Base-by-base conservation (phyloP, 2,888 invertebrate species). In the Oasisia sp. region DNA sequence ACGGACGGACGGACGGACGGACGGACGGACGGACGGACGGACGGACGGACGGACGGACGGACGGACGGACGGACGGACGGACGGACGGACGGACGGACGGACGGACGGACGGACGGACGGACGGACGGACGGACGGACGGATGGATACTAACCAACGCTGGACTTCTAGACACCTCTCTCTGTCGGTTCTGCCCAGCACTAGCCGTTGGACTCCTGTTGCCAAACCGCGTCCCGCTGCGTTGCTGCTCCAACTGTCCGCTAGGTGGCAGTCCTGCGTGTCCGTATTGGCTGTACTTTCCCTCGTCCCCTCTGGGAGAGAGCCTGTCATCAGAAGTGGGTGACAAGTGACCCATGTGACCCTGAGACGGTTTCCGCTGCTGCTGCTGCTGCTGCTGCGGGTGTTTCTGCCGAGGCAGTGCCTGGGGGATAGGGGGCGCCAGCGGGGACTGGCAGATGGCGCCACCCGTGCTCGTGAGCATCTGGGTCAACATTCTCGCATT, bases 391-490 rank as follows among this genome's bases (percentile, higher is more conserved):
- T 50, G 50, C 74, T 74, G 74, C 74, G 38, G 38, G 38, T 74
- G 74, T 74, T 74, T 74, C 27, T 74, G 74, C 74, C 74, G 74
- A 19, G 74, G 74, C 74, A 27, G 27, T 74, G 74, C 74, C 74
- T 74, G 74, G 74, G 74, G 74, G 74, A 74, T 74, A 74, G 74
- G 74, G 19, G 74, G 74, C 74, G 74, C 74, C n/a, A 74, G 74
- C 27, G 74, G 74, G 74, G 74, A 74, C 74, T 74, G 74, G 74
- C 19, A 74, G 74, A 74, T 74, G 74, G 74, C 27, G 27, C 74
- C 74, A 74, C 74, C 74, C 1, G 74, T 74, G 74, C 74, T 74
- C 27, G 74, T n/a, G 74, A 74, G 74, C 74, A 74, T 74, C 27
- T 74, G 74, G 2, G 74, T 74, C 74, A 74, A 74, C 74, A 74